Evolutionary conservation across 2,797 vertebrate species (phyloP), one percentile per base, ranked within the genome.

Genomic region (Poecilia gillii): DNA sequence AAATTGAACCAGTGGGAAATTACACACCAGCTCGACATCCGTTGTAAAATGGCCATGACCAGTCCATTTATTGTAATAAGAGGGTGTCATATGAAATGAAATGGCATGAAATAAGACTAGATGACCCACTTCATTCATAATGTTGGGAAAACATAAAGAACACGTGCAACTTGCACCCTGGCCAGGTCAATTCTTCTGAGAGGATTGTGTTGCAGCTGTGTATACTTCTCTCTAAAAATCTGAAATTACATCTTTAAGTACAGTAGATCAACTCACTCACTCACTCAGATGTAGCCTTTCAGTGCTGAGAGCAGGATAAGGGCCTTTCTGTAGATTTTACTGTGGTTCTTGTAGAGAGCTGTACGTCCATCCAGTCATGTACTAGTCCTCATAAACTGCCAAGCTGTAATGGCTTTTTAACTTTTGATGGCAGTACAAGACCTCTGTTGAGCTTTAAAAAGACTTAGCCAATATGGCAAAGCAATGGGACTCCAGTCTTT

Each of bases 1-100:
- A 89, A 93, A 92, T 91, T 84, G 85, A 91, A 68, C 93, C 92
- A 59, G 88, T 91, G 92, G 94, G 91, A 94, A 91, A 93, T 94
- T 86, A 86, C 79, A 84, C 80, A 81, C 43, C 57, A 76, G 64
- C 82, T 84, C 75, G 3, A 87, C 88, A 88, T 91, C 87, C 78
- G 79, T 68, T 89, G 81, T 79, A 78, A 87, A 92, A 92, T 77
- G 73, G 80, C 83, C 78, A 73, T 72, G 75, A 78, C 81, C 79
- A 74, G 85, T 91, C 93, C 88, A 84, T 92, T 92, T 90, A 89
- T 92, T 87, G 87, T 88, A 93, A 92, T 92, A 90, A 90, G 80
- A 90, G 87, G 88, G 86, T 85, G 88, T 91, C 85, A 28, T 83
- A 81, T 91, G 87, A 88, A 93, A 90, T 93, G 89, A 92, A 93